Evolutionary conservation across 2,888 invertebrate genomes (phyloP), one percentile per base, ranked within the genome.

Genomic region (Caenorhabditis zanzibari): DNA sequence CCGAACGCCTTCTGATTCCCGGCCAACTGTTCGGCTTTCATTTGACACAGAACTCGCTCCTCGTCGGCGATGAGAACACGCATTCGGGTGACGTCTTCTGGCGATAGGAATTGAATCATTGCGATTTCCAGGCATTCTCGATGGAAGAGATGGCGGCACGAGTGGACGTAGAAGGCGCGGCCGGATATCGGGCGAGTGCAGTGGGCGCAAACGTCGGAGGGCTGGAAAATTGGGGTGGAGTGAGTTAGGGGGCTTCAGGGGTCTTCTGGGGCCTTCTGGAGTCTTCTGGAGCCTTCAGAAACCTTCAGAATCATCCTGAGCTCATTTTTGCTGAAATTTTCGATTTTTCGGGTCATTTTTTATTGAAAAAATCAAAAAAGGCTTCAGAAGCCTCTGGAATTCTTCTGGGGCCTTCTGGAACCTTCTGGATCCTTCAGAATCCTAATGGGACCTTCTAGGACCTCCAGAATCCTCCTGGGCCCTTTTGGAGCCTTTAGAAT

Each of bases 121-220:
- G 84, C 75, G 12, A 24, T 35, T 91, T 93, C 81, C 88, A 99
- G 94, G 92, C 98, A 99, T 93, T 98, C 97, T 61, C 95, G 95
- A 93, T 99, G 98, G 93, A 97, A 97, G 93, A 95, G 95, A 93
- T 99, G 99, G 3, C 95, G 95, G 93, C 99, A 99, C 0, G 97
- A 96, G 93, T 98, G 98, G 88, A 97, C 94, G 93, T 97, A 98
- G 94, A 98, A 98, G 0, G 96, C 96, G 47, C 96, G 94, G 72
- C 96, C 94, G 90, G 97, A 94, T 73, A 98, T 94, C 77, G 95
- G 95, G 76, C 95, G 94, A 66, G 95, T 95, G 93, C 99, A 99
- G 28, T 74, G 76, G 77, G 95, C 94, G 93, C 99, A 99, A 58
- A 94, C 94, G 91, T 97, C 97, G 44, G 95, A 93, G 3, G 95